phyloP scores from a whole-genome alignment of 2,797 vertebrate species.

The Cyclura pinguis region DNA sequence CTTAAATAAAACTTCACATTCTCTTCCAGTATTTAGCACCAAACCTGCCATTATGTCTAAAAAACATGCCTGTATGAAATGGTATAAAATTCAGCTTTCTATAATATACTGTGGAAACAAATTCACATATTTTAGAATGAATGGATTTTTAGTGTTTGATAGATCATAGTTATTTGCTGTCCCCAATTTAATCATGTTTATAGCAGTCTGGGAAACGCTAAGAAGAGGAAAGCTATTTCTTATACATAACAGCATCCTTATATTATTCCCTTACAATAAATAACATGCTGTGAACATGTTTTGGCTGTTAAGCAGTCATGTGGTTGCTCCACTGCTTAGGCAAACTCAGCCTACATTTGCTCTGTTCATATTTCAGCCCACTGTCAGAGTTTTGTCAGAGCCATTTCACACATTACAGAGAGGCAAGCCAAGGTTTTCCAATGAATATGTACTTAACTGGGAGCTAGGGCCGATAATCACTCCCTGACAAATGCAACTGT shows the following conservation, averaged over 20 bases:
- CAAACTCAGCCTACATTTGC: neutral
- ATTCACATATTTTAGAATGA: neutral
- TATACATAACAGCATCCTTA: neutral
- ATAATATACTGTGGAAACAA: neutral
- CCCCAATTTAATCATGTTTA: conserved; percentile 10
- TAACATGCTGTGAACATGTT: neutral
- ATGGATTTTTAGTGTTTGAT: conserved; percentile 1
- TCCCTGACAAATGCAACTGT: neutral
- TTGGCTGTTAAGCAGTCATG: neutral
- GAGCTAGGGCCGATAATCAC: neutral
- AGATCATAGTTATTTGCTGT: neutral
- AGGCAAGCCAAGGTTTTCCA: neutral
- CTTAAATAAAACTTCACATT: conserved; percentile 1
- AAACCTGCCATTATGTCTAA: neutral
- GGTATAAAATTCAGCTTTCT: neutral
- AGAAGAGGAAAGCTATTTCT: neutral
- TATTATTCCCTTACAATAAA: neutral
- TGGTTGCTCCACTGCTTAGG: neutral
- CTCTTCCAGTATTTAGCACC: neutral
- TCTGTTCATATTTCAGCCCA: neutral
- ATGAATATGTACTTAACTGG: neutral
- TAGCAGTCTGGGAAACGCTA: neutral
- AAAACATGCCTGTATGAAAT: neutral
- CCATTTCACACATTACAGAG: neutral
- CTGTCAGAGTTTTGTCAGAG: neutral